These are phyloP conservation scores for Zoanthus sociatus DNA, from an alignment of 92 coral and sea anemone genomes.

Conservation along the genomic window DNA sequence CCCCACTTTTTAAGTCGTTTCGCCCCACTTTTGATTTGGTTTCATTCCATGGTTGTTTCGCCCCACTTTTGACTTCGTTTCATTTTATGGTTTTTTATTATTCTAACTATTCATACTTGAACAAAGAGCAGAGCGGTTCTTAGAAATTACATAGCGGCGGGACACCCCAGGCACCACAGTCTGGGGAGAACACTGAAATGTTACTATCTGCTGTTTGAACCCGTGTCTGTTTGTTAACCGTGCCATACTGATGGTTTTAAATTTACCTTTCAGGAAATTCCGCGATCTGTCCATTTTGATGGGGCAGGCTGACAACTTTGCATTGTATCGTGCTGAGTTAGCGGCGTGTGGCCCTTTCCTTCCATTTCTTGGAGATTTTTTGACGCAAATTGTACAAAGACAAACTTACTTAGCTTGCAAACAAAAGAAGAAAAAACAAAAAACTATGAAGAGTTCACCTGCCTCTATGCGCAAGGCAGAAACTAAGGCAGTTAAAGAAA, in stretches of 20 bases:
- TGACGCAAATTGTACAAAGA: constrained; percentile 94
- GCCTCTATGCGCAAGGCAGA: constrained; percentile 4
- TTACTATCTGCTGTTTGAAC: too few species aligned
- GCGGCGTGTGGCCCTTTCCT: constrained; percentile 77
- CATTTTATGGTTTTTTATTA: too few species aligned
- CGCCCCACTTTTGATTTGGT: too few species aligned
- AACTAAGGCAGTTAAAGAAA: not conserved
- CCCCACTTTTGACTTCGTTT: too few species aligned
- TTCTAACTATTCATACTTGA: too few species aligned
- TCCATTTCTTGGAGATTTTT: constrained; percentile 93
- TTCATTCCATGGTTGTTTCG: too few species aligned
- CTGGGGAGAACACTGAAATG: too few species aligned
- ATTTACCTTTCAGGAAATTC: constrained; percentile 73
- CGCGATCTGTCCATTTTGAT: constrained; percentile 89
- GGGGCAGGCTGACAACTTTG: constrained; percentile 95
- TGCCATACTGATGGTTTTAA: not conserved
- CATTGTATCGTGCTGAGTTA: constrained; percentile 83
- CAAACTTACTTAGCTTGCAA: constrained; percentile 86
- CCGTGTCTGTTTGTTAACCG: too few species aligned
- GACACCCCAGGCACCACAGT: too few species aligned
- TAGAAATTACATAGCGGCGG: too few species aligned
- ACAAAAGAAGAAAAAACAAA: constrained; percentile 63
- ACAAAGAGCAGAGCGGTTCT: too few species aligned
- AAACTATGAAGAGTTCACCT: constrained; percentile 40
- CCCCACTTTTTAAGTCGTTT: too few species aligned